phyloP scores from a whole-genome alignment of 2,113 vertebrate genomes.

The Pterocles burchelli region DNA sequence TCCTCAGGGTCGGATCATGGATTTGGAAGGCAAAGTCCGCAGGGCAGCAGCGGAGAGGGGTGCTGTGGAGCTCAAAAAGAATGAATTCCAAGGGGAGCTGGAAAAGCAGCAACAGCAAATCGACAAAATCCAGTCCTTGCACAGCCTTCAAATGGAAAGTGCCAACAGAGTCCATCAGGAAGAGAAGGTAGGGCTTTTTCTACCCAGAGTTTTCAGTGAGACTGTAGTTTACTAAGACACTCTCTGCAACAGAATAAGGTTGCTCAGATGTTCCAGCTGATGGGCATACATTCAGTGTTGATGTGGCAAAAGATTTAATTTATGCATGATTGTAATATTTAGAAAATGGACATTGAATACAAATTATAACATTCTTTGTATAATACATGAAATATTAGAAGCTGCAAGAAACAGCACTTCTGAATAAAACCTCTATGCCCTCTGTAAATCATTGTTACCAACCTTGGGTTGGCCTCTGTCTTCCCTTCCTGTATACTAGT shows the following conservation, averaged over 20 bases:
- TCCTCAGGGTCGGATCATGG: slow-evolving; percentile 81
- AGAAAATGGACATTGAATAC: neutral
- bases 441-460: neutral
- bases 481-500: neutral
- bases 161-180: slow-evolving; percentile 78
- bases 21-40: slow-evolving; percentile 85
- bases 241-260: neutral
- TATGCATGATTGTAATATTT: neutral
- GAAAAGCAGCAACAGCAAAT: slow-evolving; percentile 85
- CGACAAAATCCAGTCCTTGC: slow-evolving; percentile 79
- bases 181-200: slow-evolving; percentile 81
- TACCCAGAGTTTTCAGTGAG: neutral
- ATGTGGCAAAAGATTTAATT: neutral
- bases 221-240: neutral
- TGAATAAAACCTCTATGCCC: neutral
- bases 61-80: slow-evolving; percentile 85
- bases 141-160: slow-evolving; percentile 84
- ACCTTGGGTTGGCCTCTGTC: neutral
- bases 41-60: slow-evolving; percentile 80
- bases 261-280: neutral
- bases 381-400: neutral
- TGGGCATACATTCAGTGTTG: neutral
- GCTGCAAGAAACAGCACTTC: neutral
- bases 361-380: neutral
- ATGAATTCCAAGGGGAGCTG: slow-evolving; percentile 86